phyloP scores from a whole-genome alignment of 2,113 vertebrate species.

The mouse (Mus musculus) region GRCm39 chr15:18350001-18350500 shows the following conservation, averaged over 20 bases:
- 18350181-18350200: neutral
- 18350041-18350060: neutral
- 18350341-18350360: neutral
- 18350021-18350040: neutral
- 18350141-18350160: neutral
- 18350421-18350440: neutral
- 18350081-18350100: neutral
- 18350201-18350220: neutral
- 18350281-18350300: neutral
- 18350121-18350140: neutral
- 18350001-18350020: neutral
- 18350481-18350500: too few species aligned
- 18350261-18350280: neutral
- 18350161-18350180: neutral
- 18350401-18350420: neutral
- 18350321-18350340: too few species aligned
- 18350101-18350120: neutral
- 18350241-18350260: neutral
- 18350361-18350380: neutral
- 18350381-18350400: neutral
- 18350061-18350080: neutral
- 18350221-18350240: neutral
- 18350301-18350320: neutral
- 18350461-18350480: neutral
- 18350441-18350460: neutral